Evolutionary conservation across 2,797 vertebrate species (phyloP).

Genomic region (Catamblyrhynchus diadema): DNA sequence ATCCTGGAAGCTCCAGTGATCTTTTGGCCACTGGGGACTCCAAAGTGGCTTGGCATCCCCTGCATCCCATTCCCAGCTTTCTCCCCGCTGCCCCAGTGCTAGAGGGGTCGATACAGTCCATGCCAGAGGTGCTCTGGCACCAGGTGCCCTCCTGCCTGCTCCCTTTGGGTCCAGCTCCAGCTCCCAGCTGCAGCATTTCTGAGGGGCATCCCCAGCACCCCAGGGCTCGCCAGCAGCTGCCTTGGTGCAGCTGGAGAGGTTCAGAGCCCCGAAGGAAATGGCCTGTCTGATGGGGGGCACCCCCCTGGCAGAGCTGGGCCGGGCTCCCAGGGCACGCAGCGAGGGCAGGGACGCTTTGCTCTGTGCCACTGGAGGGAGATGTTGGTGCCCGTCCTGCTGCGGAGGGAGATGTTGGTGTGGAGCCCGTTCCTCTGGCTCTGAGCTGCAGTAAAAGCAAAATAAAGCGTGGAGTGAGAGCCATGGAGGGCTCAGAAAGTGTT

Average conservation of each 20-base stretch:
- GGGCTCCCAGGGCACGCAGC: neutral
- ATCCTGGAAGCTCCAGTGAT: neutral
- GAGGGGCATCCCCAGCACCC: slow-evolving; percentile 4
- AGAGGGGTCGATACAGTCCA: slow-evolving; percentile 69
- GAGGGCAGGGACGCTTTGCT: neutral
- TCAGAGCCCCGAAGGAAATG: slow-evolving; percentile 56
- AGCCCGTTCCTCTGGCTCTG: neutral
- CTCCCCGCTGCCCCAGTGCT: slow-evolving; percentile 12
- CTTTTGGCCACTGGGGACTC: neutral
- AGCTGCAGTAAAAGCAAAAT: slow-evolving; percentile 47
- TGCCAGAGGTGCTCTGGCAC: slow-evolving; percentile 32
- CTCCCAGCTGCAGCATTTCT: slow-evolving; percentile 69
- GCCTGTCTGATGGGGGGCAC: slow-evolving; percentile 34
- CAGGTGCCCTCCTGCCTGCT: neutral
- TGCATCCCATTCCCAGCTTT: neutral
- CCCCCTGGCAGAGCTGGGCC: neutral
- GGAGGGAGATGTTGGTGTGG: neutral
- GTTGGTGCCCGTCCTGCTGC: neutral
- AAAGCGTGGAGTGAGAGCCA: neutral
- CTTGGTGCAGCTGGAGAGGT: neutral
- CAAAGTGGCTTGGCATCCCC: neutral
- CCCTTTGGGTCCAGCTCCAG: neutral
- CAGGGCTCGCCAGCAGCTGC: neutral
- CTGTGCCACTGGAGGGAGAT: neutral
- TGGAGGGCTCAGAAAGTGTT: neutral